phyloP scores from a whole-genome alignment of 2,113 vertebrate species.

The human region DNA sequence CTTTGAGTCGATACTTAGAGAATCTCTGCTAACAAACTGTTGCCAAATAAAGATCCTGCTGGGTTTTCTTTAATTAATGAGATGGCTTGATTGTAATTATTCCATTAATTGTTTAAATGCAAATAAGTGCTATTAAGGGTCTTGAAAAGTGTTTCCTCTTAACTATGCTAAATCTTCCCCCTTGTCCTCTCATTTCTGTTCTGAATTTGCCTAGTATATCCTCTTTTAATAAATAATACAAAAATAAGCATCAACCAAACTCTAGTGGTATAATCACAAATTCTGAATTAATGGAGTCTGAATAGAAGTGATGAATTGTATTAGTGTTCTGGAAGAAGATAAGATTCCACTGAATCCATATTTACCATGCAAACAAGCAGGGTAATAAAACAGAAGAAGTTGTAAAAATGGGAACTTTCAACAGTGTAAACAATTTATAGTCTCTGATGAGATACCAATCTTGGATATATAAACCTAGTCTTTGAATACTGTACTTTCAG shows the following conservation, averaged over 20 bases:
- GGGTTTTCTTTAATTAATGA: slow-evolving; percentile 70
- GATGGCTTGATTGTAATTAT: slow-evolving; percentile 54
- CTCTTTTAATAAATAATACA: slow-evolving; percentile 28
- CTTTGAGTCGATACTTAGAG: not conserved
- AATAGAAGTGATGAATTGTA: slow-evolving; percentile 13
- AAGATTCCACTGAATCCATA: not conserved
- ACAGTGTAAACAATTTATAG: not conserved
- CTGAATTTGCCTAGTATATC: slow-evolving; percentile 49
- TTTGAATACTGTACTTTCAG: not conserved
- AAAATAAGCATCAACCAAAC: slow-evolving; percentile 17
- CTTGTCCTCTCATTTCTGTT: slow-evolving; percentile 27
- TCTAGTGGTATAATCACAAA: not conserved
- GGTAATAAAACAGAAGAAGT: not conserved
- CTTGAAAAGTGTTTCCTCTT: slow-evolving; percentile 51
- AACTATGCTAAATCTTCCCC: slow-evolving; percentile 46
- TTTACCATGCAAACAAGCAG: not conserved
- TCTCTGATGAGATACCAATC: not conserved
- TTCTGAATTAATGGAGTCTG: not conserved
- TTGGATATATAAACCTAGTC: not conserved
- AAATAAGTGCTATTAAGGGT: slow-evolving; percentile 49
- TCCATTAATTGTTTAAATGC: slow-evolving; percentile 70
- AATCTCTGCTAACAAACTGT: slow-evolving; percentile 47
- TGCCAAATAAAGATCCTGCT: slow-evolving; percentile 71
- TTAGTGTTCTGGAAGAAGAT: slow-evolving; percentile 20
- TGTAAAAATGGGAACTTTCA: slow-evolving; percentile 6